Base-by-base conservation (phyloP, 2,888 invertebrate genomes). In the Nemoura dubitans region DNA sequence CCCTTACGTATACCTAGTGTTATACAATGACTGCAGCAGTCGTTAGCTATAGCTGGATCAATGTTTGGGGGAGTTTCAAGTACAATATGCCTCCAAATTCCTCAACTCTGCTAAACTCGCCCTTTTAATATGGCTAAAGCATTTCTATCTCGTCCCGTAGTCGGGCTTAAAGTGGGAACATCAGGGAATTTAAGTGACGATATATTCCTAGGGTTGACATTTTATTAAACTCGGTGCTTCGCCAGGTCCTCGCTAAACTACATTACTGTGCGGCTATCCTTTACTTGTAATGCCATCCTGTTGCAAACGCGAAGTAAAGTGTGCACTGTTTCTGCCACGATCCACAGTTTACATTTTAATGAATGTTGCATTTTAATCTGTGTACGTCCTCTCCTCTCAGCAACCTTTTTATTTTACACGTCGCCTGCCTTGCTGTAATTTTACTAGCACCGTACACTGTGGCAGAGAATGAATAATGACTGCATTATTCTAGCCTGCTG, bases 31-130 rank as follows among this genome's bases (percentile, higher is more conserved):
- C 59, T 59, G 59, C 59, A 59, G 59, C 59, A 21, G 59, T 59
- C 59, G 14, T 59, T 59, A 59, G 59, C 59, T 59, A 14, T 59
- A 59, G 59, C 59, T 59, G 59, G 59, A 59, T 59, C 59, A 59
- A 59, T 59, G 59, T 59, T 59, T 59, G 59, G 59, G 59, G 59
- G 59, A 59, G 59, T 59, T 59, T 59, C 59, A 59, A 59, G 59
- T 59, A 59, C 59, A 59, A 59, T 59, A 59, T 59, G 59, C 59
- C 59, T 59, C 14, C 59, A 21, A 59, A 59, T 59, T 59, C 59
- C 59, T 59, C 59, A 59, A 59, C 59, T 59, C 59, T 36, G 59
- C 59, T 59, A 59, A 59, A 59, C 59, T 59, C 59, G 59, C 59
- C 21, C 59, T 59, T 59, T 59, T 59, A 59, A 59, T 59, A 59